phyloP scores from a whole-genome alignment of 2,888 invertebrate species.

The Poecilus cupreus region DNA sequence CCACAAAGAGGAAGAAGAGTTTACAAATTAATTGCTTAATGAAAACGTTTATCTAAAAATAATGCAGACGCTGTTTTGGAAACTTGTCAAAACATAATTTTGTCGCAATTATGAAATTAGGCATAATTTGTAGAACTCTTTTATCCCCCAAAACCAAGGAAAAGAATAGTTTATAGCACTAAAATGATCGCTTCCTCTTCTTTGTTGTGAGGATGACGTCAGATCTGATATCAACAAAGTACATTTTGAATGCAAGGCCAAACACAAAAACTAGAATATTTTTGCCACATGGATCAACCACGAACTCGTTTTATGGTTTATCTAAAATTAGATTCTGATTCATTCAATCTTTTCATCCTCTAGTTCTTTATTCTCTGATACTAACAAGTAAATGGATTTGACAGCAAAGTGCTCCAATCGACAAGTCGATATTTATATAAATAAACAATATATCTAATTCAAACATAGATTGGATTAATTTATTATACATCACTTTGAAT shows the following conservation, averaged over 20 bases:
- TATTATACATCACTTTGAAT: constrained; percentile 6
- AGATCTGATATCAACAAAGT: constrained; percentile 26
- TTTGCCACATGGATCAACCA: constrained; percentile 4
- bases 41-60: too few species aligned
- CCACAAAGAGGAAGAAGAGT: too few species aligned
- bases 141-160: background rate
- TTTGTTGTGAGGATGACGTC: constrained; percentile 18
- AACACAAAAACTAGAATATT: constrained; percentile 30
- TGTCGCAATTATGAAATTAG: background rate
- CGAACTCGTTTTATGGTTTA: background rate
- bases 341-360: background rate
- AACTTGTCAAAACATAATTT: background rate
- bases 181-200: constrained; percentile 6
- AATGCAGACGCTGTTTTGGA: too few species aligned
- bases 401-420: background rate
- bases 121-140: background rate
- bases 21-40: too few species aligned
- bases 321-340: constrained; percentile 32
- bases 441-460: background rate
- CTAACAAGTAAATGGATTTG: background rate
- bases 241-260: constrained; percentile 36
- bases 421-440: background rate
- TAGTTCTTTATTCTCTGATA: background rate
- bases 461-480: constrained; percentile 25
- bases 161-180: background rate